These are phyloP conservation scores for Saimiri boliviensis DNA, from an alignment of 2,113 vertebrate genomes.

Conservation along the genomic window DNA sequence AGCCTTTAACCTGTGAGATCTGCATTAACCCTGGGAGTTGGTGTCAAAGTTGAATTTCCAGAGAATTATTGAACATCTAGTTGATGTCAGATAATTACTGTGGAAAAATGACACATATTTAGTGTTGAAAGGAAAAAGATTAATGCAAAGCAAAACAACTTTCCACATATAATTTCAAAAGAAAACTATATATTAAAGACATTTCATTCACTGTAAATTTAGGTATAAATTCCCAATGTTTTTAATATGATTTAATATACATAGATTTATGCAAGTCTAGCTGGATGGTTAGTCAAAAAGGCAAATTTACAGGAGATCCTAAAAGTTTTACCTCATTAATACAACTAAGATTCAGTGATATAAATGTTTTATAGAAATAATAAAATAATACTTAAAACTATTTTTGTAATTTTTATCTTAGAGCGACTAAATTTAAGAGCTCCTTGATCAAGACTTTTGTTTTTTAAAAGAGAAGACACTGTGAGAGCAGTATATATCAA, in stretches of 20 bases:
- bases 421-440: background rate
- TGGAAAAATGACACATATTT: background rate
- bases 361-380: background rate
- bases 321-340: background rate
- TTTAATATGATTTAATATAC: background rate
- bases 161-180: background rate
- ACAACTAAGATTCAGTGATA: background rate
- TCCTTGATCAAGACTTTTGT: background rate
- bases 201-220: background rate
- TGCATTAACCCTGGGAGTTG: background rate
- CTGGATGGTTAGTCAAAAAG: background rate
- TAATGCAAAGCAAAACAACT: background rate
- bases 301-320: background rate
- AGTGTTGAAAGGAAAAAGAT: background rate
- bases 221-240: background rate
- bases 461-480: background rate
- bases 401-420: conserved; percentile 9
- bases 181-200: background rate
- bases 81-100: background rate
- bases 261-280: background rate
- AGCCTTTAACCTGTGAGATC: background rate
- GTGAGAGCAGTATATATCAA: background rate
- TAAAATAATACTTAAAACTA: background rate
- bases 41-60: background rate
- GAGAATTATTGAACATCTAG: background rate